Conservation (phyloP, 2,797 vertebrate genomes). For the Poecile montanus region DNA sequence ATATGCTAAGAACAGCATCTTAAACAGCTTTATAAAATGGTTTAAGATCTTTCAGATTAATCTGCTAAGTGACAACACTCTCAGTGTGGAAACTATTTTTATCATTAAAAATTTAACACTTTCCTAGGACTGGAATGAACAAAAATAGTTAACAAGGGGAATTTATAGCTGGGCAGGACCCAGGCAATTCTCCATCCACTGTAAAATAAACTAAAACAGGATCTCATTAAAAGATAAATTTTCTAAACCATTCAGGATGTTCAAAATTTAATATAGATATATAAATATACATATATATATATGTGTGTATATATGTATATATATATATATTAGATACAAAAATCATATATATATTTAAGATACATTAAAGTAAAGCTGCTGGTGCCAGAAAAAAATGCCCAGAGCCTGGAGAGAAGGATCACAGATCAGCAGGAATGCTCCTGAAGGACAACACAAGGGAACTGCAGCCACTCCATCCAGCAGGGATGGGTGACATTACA, state of each 20-base stretch:
- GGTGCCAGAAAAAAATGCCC: background rate
- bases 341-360: background rate
- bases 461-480: background rate
- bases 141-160: background rate
- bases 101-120: background rate
- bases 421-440: background rate
- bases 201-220: background rate
- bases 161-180: background rate
- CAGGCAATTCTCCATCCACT: background rate
- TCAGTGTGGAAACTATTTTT: background rate
- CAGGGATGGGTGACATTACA: background rate
- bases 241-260: background rate
- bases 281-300: background rate
- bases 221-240: background rate
- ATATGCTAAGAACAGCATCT: background rate
- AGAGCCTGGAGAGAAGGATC: background rate
- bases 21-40: conserved; percentile 4
- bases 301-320: background rate
- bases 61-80: background rate
- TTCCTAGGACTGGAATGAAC: background rate
- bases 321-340: background rate
- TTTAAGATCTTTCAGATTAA: background rate
- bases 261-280: background rate
- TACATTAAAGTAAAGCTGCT: background rate
- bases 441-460: background rate